A percentile compares a stretch with the other conserved stretches of the same genome.
Conservation (phyloP, 2,888 invertebrate species). For the Dicranocentrus wangi region DNA sequence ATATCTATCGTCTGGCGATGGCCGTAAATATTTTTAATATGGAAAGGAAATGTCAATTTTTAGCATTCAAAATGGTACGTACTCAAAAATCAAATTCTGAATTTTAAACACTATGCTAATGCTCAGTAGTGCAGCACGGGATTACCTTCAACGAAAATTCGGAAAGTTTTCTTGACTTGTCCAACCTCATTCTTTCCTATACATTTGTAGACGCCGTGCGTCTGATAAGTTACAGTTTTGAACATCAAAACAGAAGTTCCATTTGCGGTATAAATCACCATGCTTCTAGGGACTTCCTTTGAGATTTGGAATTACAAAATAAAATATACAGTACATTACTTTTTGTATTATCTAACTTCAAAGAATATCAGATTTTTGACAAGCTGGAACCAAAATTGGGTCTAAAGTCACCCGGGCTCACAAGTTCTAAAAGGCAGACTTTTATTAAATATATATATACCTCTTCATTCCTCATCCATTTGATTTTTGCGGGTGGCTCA, state of each 20-base stretch:
- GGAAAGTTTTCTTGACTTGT: slow-evolving; percentile 47
- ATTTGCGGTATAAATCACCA: slow-evolving; percentile 62
- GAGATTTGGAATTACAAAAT: neutral
- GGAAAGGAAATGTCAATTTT: neutral
- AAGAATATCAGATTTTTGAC: too few species aligned
- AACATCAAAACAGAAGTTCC: slow-evolving; percentile 61
- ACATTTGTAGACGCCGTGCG: slow-evolving; percentile 55
- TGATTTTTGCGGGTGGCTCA: slow-evolving; percentile 63
- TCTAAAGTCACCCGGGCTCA: too few species aligned
- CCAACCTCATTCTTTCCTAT: slow-evolving; percentile 61
- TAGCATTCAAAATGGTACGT: neutral
- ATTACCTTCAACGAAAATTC: slow-evolving; percentile 62
- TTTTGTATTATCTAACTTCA: too few species aligned
- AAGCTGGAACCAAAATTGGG: too few species aligned
- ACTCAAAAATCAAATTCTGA: neutral
- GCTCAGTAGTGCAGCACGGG: too few species aligned
- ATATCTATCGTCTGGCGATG: slow-evolving; percentile 25
- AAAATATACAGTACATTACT: too few species aligned
- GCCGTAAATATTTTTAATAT: too few species aligned
- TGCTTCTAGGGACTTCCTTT: slow-evolving; percentile 50
- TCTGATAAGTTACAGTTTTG: slow-evolving; percentile 54
- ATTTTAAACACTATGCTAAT: too few species aligned
- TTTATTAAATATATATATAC: slow-evolving; percentile 19
- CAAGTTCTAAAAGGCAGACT: too few species aligned
- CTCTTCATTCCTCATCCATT: slow-evolving; percentile 69